These are phyloP conservation scores for Catocala sponsa DNA, from an alignment of 2,888 invertebrate genomes.

Conservation along the genomic window DNA sequence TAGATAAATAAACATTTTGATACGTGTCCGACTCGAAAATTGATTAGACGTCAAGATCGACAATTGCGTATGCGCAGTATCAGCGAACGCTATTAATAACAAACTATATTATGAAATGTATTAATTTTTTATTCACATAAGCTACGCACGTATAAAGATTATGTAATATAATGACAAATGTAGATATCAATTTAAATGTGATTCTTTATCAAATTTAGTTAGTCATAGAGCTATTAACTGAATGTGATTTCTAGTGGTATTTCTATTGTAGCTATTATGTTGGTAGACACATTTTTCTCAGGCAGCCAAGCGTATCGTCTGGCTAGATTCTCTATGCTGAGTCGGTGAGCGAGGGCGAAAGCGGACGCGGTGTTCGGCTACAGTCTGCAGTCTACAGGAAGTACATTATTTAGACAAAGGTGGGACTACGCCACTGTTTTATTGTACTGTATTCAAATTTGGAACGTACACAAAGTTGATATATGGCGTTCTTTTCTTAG, in stretches of 20 bases:
- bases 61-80: too few species aligned
- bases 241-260: conserved; percentile 41
- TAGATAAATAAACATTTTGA: too few species aligned
- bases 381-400: conserved; percentile 49
- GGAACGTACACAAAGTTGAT: too few species aligned
- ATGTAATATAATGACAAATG: conserved; percentile 14
- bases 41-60: too few species aligned
- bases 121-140: too few species aligned
- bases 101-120: too few species aligned
- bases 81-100: too few species aligned
- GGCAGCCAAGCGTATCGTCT: conserved; percentile 76
- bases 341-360: conserved; percentile 57
- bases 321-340: conserved; percentile 57
- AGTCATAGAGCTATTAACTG: conserved; percentile 29
- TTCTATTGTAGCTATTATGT: conserved; percentile 47
- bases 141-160: too few species aligned
- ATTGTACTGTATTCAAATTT: conserved; percentile 25
- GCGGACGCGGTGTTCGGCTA: conserved; percentile 51
- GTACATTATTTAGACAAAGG: conserved; percentile 51
- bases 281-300: conserved; percentile 80
- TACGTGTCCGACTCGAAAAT: too few species aligned
- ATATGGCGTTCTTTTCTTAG: too few species aligned
- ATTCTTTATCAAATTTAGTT: conserved; percentile 27
- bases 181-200: conserved; percentile 28
- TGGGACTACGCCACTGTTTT: conserved; percentile 42